phyloP scores from a whole-genome alignment of 2,888 invertebrate species.

The Platynereis dumerilii region DNA sequence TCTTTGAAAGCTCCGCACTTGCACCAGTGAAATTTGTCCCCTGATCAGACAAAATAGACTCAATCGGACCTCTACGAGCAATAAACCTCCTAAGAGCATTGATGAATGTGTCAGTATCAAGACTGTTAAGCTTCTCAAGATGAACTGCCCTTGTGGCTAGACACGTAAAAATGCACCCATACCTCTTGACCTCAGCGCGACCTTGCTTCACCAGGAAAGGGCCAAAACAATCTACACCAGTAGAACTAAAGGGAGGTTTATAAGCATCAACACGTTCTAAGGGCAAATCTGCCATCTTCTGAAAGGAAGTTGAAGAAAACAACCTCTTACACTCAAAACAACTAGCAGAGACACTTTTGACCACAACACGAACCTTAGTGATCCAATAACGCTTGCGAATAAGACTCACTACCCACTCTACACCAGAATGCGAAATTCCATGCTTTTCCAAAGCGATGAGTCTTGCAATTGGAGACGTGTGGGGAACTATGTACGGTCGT shows the following conservation, averaged over 20 bases:
- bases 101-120: conserved; percentile 15
- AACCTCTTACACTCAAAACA: conserved; percentile 27
- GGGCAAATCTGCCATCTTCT: conserved; percentile 38
- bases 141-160: conserved; percentile 12
- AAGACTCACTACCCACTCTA: no score
- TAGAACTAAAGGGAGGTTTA: conserved; percentile 40
- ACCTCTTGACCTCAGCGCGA: conserved; percentile 40
- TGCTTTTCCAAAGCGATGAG: conserved; percentile 30
- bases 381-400: conserved; percentile 30
- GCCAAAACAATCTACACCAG: conserved; percentile 44
- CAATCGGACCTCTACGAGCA: neutral
- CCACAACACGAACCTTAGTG: conserved; percentile 9
- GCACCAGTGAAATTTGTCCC: conserved; percentile 26
- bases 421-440: no score
- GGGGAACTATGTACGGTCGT: conserved; percentile 25
- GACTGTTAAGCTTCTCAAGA: conserved; percentile 12
- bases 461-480: conserved; percentile 15
- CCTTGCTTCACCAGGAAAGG: conserved; percentile 41
- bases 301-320: conserved; percentile 7
- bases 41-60: conserved; percentile 4
- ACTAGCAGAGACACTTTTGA: conserved; percentile 11
- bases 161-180: conserved; percentile 38
- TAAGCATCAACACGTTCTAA: conserved; percentile 35
- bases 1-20: conserved; percentile 13
- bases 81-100: conserved; percentile 11